phyloP scores from a whole-genome alignment of 2,888 invertebrate genomes.

The Hirtodrosophila histrioides region DNA sequence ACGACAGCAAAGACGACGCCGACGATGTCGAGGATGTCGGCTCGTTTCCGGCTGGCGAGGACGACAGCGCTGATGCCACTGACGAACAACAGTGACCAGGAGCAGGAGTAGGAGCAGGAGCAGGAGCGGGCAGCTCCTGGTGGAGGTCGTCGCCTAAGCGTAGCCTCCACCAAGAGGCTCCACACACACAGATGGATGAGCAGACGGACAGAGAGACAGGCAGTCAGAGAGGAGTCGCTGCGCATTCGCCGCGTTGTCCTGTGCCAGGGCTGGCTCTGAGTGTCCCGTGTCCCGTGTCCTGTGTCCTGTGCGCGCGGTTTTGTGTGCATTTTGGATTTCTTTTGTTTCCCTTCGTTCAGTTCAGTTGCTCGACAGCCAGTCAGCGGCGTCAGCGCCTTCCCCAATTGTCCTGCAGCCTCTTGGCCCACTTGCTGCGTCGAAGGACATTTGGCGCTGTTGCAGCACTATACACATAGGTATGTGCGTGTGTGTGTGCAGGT shows the following conservation, averaged over 20 bases:
- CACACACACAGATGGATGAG: slow-evolving; percentile 4
- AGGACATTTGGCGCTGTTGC: slow-evolving; percentile 63
- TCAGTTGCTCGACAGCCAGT: slow-evolving; percentile 75
- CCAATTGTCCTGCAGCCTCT: slow-evolving; percentile 31
- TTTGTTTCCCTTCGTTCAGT: slow-evolving; percentile 68
- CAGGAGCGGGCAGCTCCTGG: slow-evolving; percentile 3
- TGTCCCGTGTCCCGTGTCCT: slow-evolving; percentile 28
- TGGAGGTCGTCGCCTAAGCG: slow-evolving; percentile 41
- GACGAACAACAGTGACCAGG: slow-evolving; percentile 64
- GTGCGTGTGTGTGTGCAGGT: slow-evolving; percentile 48
- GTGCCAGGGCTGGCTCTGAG: slow-evolving; percentile 26
- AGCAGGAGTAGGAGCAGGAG: slow-evolving; percentile 25
- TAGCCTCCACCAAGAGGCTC: slow-evolving; percentile 57
- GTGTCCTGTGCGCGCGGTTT: slow-evolving; percentile 48
- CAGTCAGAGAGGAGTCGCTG: slow-evolving; percentile 14
- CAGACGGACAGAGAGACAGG: slow-evolving; percentile 3
- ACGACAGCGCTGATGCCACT: slow-evolving; percentile 57
- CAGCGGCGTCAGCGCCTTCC: slow-evolving; percentile 70
- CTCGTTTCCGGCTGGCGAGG: slow-evolving; percentile 48
- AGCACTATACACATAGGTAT: not conserved
- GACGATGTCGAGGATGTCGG: slow-evolving; percentile 52
- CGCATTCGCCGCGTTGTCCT: slow-evolving; percentile 47
- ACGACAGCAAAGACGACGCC: slow-evolving; percentile 49
- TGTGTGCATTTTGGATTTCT: slow-evolving; percentile 78
- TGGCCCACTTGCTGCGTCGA: slow-evolving; percentile 50